Evolutionary conservation across 2,797 vertebrate species (phyloP), one percentile per base, ranked within the genome.

Genomic region (Anguilla obscura): DNA sequence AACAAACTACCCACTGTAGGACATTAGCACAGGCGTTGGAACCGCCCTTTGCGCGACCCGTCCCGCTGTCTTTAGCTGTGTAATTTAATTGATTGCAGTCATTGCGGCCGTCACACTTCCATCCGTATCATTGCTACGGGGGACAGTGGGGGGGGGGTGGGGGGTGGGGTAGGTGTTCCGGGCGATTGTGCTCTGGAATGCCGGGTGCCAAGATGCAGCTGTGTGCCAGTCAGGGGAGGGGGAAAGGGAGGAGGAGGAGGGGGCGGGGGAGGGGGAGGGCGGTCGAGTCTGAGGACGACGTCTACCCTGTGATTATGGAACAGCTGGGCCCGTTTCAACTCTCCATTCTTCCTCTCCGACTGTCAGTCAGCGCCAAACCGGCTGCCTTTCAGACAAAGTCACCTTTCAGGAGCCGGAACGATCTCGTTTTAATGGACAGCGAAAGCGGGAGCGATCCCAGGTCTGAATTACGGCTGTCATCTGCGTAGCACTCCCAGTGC

Each of bases 201-300:
- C 52, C 60, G 86, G 60, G 56, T 85, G 86, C 85, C 90, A 89
- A 76, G 79, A 69, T 30, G 9, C 91, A 90, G 90, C 88, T 92
- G 89, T 83, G 86, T 82, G 86, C 56, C 74, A 79, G 79, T 27
- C 48, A 30, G 82, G 27, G 52, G 27, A 56, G 24, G 40, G 69
- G 86, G 86, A 56, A 10, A 4, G 21, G 63, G 63, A 14, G 76
- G 40, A 14, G 76, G 40, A 45, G 50, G 50, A 36, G 33, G 45
- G 54, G 86, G 74, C 76, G 18, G 14, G 3, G 58, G 58, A 30
- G 16, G 10, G 12, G 74, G 3, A 18, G 14, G 33, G 74, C 30
- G 30, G 74, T 4, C 3, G 3, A 14, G 33, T 18, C 4, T 16
- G 27, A 76, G 71, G 71, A 76, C 71, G 7, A 12, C 21, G 6